Evolutionary conservation across 2,113 vertebrate species (phyloP), one percentile per base, ranked within the genome.

Genomic region (Ivindomyrus marchei): DNA sequence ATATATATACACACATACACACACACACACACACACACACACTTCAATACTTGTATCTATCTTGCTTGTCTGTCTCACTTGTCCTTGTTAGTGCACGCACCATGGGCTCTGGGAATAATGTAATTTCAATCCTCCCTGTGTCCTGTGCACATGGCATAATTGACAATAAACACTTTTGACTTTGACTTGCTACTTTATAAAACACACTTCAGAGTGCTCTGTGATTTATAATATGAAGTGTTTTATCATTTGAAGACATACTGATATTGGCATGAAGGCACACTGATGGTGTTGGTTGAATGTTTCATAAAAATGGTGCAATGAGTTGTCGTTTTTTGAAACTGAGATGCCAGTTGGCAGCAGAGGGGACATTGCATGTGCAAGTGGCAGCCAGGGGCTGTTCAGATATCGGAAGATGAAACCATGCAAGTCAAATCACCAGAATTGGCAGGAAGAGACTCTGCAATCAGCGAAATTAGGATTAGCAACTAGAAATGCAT

Each of bases 391-490:
- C 83, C 83, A 24, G 83, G 39, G 83, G 83, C 83, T 85, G 83
- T 85, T 85, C 83, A 46, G 42, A 45, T 85, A 85, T 47, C 39
- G 42, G 1, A 85, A 85, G 45, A 85, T 80, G 83, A 47, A n/a
- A 21, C 83, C 83, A n/a, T 85, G 83, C 83, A 85, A 85, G 83
- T 85, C 83, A 45, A 85, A 45, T 47, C 83, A 47, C 39, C 39
- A 85, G 83, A 85, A 47, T 47, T 85, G 83, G 83, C 83, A 85
- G 42, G 83, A 47, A 45, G 24, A 45, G 45, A 85, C 45, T 6
- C 39, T n/a, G 45, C 83, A 85, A 85, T 85, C 83, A 85, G 83
- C 42, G 39, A 85, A 47, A 85, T 85, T 85, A 85, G 45, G 42
- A 85, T 45, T 46, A 85, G 83, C 45, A 24, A 85, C 42, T 85